These are phyloP conservation scores for Otis tarda DNA, from an alignment of 2,113 vertebrate genomes.

Conservation along the genomic window DNA sequence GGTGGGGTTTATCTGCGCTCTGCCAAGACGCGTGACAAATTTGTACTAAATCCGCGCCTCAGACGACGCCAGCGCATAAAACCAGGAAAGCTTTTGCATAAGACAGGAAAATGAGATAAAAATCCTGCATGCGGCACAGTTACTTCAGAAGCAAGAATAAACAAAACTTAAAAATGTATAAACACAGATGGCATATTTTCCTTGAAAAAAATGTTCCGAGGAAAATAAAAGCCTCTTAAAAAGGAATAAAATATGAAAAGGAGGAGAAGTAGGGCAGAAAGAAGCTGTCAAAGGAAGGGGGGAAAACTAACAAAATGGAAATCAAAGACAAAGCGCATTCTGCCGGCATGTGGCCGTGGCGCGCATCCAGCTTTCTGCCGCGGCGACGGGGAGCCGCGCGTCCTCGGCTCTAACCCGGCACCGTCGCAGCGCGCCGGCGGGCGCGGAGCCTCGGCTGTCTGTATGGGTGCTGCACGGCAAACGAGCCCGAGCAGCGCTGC, in stretches of 20 bases:
- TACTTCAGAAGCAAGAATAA: slow-evolving; percentile 42
- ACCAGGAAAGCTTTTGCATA: not conserved
- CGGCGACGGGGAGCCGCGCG: rapidly evolving
- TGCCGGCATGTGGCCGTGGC: rapidly evolving
- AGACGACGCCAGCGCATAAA: not conserved
- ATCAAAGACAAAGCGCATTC: not conserved
- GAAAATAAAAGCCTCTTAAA: slow-evolving; percentile 21
- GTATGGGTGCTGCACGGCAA: too few relatives aligned
- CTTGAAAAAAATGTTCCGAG: not conserved
- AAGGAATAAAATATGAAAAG: slow-evolving; percentile 39
- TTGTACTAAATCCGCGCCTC: not conserved
- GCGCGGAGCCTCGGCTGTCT: too few relatives aligned
- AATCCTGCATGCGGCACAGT: not conserved
- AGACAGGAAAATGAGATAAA: not conserved
- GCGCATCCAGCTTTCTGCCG: not conserved
- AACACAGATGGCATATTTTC: slow-evolving; percentile 39
- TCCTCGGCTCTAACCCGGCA: not conserved
- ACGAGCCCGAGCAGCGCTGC: too few relatives aligned
- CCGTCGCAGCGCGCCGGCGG: too few relatives aligned
- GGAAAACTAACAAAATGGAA: not conserved
- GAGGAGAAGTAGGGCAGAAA: slow-evolving; percentile 24
- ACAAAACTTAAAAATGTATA: slow-evolving; percentile 46
- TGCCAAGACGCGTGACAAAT: not conserved
- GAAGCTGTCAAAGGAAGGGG: not conserved
- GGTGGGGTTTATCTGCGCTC: not conserved